Percentiles rank a stretch among this genome's conserved stretches.
Conservation (phyloP, 2,888 invertebrate genomes). For the Cheilosia urbana region DNA sequence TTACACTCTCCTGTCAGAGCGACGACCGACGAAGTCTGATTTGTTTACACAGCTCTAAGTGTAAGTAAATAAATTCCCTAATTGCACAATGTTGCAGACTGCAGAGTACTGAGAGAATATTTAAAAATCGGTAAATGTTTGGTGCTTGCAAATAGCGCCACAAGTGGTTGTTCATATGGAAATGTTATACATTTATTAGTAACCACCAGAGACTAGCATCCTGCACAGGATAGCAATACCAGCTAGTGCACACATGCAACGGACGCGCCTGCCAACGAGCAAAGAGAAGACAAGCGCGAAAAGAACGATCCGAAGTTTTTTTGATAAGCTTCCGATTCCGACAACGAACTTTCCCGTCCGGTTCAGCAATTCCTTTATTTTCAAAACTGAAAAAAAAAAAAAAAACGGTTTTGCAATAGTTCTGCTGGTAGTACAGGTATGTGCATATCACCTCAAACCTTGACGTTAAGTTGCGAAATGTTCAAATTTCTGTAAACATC, state of each 20-base stretch:
- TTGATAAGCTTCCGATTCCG: too few relatives aligned
- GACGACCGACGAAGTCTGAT: neutral
- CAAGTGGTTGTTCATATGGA: neutral
- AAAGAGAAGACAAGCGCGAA: too few relatives aligned
- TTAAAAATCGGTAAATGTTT: neutral
- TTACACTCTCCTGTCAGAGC: neutral
- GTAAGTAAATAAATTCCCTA: neutral
- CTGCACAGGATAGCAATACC: too few relatives aligned
- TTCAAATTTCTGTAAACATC: constrained; percentile 50
- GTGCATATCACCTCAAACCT: neutral
- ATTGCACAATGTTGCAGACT: neutral
- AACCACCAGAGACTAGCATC: neutral
- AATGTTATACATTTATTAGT: neutral
- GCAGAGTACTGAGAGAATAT: neutral
- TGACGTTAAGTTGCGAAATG: constrained; percentile 33
- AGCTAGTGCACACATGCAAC: neutral
- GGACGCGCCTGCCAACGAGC: neutral
- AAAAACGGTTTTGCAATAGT: neutral
- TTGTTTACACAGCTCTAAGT: constrained; percentile 1
- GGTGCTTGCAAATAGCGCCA: neutral
- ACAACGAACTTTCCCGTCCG: too few relatives aligned
- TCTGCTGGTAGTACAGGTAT: neutral
- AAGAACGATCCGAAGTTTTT: too few relatives aligned
- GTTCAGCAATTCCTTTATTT: too few relatives aligned
- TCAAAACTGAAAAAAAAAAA: too few relatives aligned